Evolutionary conservation across 1,140 invertebrate genomes (phyloP).

Genomic region (Zelostemma sp.): DNA sequence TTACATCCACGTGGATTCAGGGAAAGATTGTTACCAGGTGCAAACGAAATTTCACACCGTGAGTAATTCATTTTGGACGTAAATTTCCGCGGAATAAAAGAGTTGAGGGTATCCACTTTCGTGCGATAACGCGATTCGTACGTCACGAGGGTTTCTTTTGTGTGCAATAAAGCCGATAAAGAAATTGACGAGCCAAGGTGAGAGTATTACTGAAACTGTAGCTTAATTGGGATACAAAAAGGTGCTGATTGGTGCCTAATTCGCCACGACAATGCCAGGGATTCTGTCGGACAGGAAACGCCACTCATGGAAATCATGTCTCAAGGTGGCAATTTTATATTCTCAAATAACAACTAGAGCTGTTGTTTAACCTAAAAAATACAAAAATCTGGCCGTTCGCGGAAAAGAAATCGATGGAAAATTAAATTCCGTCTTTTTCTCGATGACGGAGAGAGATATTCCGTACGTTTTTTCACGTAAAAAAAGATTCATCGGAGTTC

Average conservation of each 20-base stretch:
- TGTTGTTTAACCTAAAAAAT: too few species aligned
- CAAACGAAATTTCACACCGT: constrained; percentile 71
- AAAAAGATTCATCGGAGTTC: too few species aligned
- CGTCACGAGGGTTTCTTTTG: constrained; percentile 22
- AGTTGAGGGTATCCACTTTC: constrained; percentile 12
- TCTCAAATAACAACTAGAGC: too few species aligned
- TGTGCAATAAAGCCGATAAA: constrained; percentile 29
- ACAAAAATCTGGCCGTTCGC: too few species aligned
- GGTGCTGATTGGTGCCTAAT: constrained; percentile 60
- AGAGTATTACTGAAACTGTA: constrained; percentile 67
- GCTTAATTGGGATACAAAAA: constrained; percentile 69
- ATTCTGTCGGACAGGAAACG: constrained; percentile 61
- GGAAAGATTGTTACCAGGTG: constrained; percentile 73
- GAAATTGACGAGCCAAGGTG: constrained; percentile 63
- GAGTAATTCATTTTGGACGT: constrained; percentile 32
- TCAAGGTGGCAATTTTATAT: constrained; percentile 57
- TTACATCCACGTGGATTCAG: constrained; percentile 72
- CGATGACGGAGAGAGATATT: too few species aligned
- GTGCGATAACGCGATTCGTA: constrained; percentile 9
- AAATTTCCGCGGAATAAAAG: neutral
- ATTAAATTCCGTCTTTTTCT: too few species aligned
- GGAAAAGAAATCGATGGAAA: too few species aligned
- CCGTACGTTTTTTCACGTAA: too few species aligned
- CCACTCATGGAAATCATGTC: constrained; percentile 63
- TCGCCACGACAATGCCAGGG: constrained; percentile 55